Evolutionary conservation across 2,888 invertebrate genomes (phyloP).

Genomic region (Lithosia quadra): DNA sequence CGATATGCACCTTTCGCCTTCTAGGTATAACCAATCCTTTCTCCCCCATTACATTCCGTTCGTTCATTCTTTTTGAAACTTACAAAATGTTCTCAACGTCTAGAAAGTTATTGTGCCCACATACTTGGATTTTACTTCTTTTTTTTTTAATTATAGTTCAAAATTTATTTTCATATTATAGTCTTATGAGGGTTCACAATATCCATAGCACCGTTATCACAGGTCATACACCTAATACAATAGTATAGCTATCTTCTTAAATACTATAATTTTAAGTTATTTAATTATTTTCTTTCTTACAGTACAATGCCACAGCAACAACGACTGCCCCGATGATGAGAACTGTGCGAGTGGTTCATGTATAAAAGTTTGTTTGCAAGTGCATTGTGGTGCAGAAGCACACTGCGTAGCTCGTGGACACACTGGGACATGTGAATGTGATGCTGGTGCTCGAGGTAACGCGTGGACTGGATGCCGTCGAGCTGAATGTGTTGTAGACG

Average conservation of each 20-base stretch:
- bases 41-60: no score
- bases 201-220: no score
- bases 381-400: conserved; percentile 94
- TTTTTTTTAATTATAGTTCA: no score
- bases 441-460: conserved; percentile 92
- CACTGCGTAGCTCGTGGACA: conserved; percentile 93
- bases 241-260: no score
- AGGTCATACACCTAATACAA: no score
- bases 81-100: no score
- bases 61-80: no score
- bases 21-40: no score
- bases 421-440: conserved; percentile 92
- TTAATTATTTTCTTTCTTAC: conserved; percentile 53
- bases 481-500: conserved; percentile 92
- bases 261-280: not conserved
- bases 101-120: no score
- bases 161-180: not conserved
- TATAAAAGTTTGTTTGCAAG: conserved; percentile 91
- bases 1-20: no score
- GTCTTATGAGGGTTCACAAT: not conserved
- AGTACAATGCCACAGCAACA: conserved; percentile 95
- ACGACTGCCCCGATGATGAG: conserved; percentile 93
- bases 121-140: no score
- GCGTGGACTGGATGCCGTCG: conserved; percentile 92
- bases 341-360: conserved; percentile 94